Base-by-base conservation (phyloP, 2,888 invertebrate species). In the Drosophila sordidula region DNA sequence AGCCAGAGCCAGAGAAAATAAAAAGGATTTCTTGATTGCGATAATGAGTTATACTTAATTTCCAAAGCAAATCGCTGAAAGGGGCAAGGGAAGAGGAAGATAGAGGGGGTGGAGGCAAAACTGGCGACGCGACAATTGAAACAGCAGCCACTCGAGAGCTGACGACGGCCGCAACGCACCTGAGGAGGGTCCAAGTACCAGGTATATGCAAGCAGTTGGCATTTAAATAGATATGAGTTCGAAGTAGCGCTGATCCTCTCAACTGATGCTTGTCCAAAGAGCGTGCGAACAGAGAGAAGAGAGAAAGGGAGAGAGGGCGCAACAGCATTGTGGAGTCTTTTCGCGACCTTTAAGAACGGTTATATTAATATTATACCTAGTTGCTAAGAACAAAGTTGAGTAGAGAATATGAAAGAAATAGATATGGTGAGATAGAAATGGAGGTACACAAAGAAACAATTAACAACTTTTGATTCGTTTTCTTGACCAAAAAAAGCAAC, bases 31-130 rank as follows among this genome's bases (percentile, higher is more conserved):
- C 81, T 88, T 88, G 87, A 88, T 83, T 83, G 75, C 78, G 87
- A 88, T 83, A 83, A 83, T 83, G 83, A 83, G 83, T 83, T 83
- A 86, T 88, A 83, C 81, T 83, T 83, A 88, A 83, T 83, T 83
- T 74, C 59, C 58, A 70, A 78, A 56, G 59, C 75, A 78, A 67
- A 63, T 78, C 78, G 63, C 39, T 32, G 22, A 8, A 29, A 29
- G 29, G 9, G 25, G 16, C 16, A 0, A 45, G 6, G 22, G 18
- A 9, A 32, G 32, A 11, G 32, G 16, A 22, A 9, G 12, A 12
- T 9, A 1, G 11, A 29, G 12, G 12, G 6, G 3, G 32, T 8
- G 32, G 18, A 9, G 8, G 18, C 50, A 52, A 1, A 16, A 12
- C 32, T 16, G 44, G 36, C 36, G 29, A 65, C 36, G 52, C 66